Conservation (phyloP, 2,113 vertebrate genomes). For the Callipepla squamata region DNA sequence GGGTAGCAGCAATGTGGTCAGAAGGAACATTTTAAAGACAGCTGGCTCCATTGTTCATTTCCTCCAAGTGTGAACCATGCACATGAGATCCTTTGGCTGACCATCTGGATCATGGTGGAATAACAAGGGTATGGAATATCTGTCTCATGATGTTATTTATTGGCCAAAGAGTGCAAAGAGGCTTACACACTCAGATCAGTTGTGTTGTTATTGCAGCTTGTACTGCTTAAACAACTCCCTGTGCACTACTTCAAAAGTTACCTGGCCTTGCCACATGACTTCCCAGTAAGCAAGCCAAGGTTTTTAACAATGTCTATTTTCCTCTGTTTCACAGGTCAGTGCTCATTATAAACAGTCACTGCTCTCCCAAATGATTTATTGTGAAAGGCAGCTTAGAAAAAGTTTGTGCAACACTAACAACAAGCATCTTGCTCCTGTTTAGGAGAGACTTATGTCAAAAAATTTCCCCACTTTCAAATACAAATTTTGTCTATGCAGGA, state of each 20-base stretch:
- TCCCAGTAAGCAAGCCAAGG: neutral
- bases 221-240: neutral
- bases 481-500: neutral
- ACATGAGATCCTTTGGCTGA: neutral
- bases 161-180: neutral
- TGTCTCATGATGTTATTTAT: neutral
- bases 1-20: neutral
- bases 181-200: neutral
- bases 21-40: neutral
- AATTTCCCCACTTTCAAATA: neutral
- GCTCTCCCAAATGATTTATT: constrained; percentile 22
- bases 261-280: constrained; percentile 25
- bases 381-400: constrained; percentile 13
- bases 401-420: constrained; percentile 10
- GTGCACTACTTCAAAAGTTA: constrained; percentile 26
- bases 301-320: constrained; percentile 48
- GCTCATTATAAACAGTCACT: neutral
- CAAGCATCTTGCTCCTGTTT: neutral
- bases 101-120: neutral
- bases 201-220: neutral
- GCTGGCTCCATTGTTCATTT: neutral
- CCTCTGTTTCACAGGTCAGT: constrained; percentile 54
- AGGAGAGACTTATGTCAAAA: neutral
- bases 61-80: neutral
- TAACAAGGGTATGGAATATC: neutral